phyloP scores from a whole-genome alignment of 2,888 invertebrate species.

The Zelleria hepariella region DNA sequence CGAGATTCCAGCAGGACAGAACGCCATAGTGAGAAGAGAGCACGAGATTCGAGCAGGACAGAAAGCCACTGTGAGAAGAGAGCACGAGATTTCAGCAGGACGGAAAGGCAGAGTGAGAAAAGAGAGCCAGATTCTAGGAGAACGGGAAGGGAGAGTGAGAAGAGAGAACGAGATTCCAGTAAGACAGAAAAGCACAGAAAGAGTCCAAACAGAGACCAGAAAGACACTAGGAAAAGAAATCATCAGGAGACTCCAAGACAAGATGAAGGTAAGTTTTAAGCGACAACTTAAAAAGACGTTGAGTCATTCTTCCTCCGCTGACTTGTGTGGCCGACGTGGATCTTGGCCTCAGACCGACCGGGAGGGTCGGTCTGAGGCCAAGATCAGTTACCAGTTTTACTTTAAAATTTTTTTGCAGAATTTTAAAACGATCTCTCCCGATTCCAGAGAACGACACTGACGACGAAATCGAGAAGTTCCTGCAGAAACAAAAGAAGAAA shows the following conservation, averaged over 20 bases:
- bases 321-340: too few species aligned
- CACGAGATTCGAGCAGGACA: too few species aligned
- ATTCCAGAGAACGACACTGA: conserved; percentile 70
- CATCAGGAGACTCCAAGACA: not conserved
- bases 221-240: not conserved
- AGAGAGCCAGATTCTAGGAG: too few species aligned
- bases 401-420: not conserved
- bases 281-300: too few species aligned
- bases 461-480: conserved; percentile 72
- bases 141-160: not conserved
- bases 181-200: not conserved
- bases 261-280: not conserved
- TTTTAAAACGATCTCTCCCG: not conserved
- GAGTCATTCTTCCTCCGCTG: too few species aligned
- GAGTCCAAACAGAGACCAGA: not conserved
- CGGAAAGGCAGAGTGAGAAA: not conserved
- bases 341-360: too few species aligned
- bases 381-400: too few species aligned
- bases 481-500: conserved; percentile 22
- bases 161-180: not conserved
- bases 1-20: too few species aligned
- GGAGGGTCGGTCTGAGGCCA: too few species aligned
- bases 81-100: too few species aligned
- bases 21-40: too few species aligned
- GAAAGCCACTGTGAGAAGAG: too few species aligned